Evolutionary conservation across 2,113 vertebrate genomes (phyloP), one percentile per base, ranked within the genome.

Genomic region (Pungitius pungitius): DNA sequence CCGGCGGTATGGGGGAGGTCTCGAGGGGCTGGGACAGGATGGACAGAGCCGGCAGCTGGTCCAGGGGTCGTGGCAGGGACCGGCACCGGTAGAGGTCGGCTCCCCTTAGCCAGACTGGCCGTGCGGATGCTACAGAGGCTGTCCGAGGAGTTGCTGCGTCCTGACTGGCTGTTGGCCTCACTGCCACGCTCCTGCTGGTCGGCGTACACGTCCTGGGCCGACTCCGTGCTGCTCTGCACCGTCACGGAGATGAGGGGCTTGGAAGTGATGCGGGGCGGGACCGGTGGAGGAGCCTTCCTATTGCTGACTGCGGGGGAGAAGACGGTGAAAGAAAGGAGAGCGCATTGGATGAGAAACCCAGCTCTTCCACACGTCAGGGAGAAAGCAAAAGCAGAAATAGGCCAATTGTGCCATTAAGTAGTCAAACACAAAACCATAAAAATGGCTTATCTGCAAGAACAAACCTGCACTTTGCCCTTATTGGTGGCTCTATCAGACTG

Each of bases 221-320:
- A 99, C 81, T 99, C 98, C 0, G 98, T 99, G 92, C 98, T 99
- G 94, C 98, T 99, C 93, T 99, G 98, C 85, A 99, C 93, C 0
- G 98, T 99, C 89, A 99, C 97, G 2, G 97, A 99, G 94, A 99
- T 98, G 90, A 97, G 96, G 37, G 98, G 98, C 90, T 99, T 99
- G 73, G 96, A 98, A 8, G 96, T 96, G 92, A 94, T 96, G 60
- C 98, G 96, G 30, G 98, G 97, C 57, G 98, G 98, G 82, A 99
- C 96, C 0, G 98, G 97, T 82, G 98, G 98, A 6, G 98, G 96
- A 73, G 96, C 97, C 74, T 95, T 96, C 93, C 97, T 99, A 94
- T 66, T 90, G 88, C 96, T 96, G 95, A 51, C 96, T 96, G 91
- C 93, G 92, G 89, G 84, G 2, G 30, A n/a, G 26, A 39, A 40